A percentile compares a stretch with the other conserved stretches of the same genome.
Evolutionary conservation across 2,888 invertebrate genomes (phyloP).

Genomic region (Leptinotarsa rubiginosa): DNA sequence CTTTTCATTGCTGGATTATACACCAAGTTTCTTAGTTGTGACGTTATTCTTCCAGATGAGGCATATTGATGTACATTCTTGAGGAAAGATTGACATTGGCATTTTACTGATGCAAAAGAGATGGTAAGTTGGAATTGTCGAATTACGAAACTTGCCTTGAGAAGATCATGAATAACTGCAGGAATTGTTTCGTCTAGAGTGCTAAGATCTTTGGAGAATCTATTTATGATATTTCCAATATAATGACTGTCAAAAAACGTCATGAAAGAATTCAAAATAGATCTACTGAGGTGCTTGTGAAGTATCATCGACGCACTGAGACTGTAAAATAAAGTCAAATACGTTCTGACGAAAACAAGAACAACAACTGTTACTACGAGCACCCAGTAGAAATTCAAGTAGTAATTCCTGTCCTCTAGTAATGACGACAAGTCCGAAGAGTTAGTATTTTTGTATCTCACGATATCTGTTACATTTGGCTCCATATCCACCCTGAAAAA

Average conservation of each 20-base stretch:
- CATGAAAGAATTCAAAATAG: slow-evolving; percentile 70
- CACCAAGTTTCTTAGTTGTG: too few relatives aligned
- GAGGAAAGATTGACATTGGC: too few relatives aligned
- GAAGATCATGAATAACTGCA: slow-evolving; percentile 48
- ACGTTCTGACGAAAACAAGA: slow-evolving; percentile 43
- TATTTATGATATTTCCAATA: slow-evolving; percentile 65
- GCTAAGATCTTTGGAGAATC: slow-evolving; percentile 80
- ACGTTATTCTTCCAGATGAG: too few relatives aligned
- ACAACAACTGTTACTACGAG: slow-evolving; percentile 33
- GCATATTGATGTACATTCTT: too few relatives aligned
- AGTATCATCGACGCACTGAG: slow-evolving; percentile 62
- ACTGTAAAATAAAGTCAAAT: slow-evolving; percentile 44
- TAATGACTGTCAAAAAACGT: slow-evolving; percentile 61
- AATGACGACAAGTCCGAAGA: slow-evolving; percentile 37
- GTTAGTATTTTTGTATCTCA: slow-evolving; percentile 39
- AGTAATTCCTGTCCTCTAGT: slow-evolving; percentile 31
- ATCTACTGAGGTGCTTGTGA: slow-evolving; percentile 72
- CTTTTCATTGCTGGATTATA: too few relatives aligned
- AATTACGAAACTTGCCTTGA: slow-evolving; percentile 27
- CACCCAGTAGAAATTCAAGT: slow-evolving; percentile 42
- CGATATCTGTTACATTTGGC: slow-evolving; percentile 36
- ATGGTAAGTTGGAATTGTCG: too few relatives aligned
- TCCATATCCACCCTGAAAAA: slow-evolving; percentile 48
- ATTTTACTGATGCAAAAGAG: too few relatives aligned
- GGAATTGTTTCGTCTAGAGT: slow-evolving; percentile 69